A percentile compares a stretch with the other conserved stretches of the same genome.
These are phyloP conservation scores for Nemotelus pantherinus DNA, from an alignment of 2,888 invertebrate genomes.

Conservation along the genomic window DNA sequence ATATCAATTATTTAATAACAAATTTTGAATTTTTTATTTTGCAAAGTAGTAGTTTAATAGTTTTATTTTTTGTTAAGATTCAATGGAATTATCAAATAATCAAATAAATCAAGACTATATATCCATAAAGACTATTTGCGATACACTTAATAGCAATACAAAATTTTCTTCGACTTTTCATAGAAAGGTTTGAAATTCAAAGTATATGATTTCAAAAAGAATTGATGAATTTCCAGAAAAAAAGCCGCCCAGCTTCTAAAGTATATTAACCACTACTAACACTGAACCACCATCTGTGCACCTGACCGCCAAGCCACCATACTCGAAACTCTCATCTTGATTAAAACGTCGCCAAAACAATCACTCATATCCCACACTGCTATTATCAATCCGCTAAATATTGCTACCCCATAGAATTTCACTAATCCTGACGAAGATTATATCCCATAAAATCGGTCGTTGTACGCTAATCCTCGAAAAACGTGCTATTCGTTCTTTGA, in stretches of 20 bases:
- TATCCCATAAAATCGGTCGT: constrained; percentile 10
- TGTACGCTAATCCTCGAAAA: constrained; percentile 13
- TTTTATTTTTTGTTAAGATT: no score
- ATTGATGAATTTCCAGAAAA: neutral
- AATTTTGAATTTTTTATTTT: no score
- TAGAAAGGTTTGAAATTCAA: neutral
- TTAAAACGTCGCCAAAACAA: neutral
- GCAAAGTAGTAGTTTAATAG: no score
- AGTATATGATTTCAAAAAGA: neutral
- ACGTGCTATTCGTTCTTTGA: constrained; percentile 20
- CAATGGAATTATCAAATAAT: no score
- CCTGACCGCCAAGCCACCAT: no score
- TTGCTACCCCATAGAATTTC: constrained; percentile 24
- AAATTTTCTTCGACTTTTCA: no score
- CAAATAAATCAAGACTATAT: no score
- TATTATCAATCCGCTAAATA: neutral
- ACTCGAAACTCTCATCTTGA: neutral
- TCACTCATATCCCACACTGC: neutral
- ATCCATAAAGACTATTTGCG: no score
- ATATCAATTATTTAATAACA: no score
- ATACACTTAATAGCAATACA: no score
- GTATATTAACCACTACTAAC: no score
- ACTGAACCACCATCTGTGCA: no score
- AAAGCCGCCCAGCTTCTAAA: neutral
- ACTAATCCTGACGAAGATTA: constrained; percentile 12